Evolutionary conservation across 2,113 vertebrate genomes (phyloP).

Genomic region (Harpagus bidentatus): DNA sequence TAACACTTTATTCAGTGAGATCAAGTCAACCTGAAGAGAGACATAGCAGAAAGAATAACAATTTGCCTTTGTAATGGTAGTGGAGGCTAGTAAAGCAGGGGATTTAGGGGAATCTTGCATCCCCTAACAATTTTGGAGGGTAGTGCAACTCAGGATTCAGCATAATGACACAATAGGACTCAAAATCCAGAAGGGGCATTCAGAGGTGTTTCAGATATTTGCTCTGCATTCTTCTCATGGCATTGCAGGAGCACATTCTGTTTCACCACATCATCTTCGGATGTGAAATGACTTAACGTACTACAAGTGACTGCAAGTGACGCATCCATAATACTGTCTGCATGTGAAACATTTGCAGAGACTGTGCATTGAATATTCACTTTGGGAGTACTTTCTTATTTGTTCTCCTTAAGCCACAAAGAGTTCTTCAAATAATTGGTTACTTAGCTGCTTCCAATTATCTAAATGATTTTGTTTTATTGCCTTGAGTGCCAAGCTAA

Average conservation of each 20-base stretch:
- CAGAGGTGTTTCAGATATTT: not conserved
- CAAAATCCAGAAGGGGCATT: not conserved
- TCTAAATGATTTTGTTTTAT: constrained; percentile 52
- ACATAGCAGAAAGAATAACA: not conserved
- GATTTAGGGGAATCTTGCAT: not conserved
- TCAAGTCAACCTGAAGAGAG: not conserved
- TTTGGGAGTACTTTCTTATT: not conserved
- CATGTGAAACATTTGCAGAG: constrained; percentile 17
- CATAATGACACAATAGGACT: not conserved
- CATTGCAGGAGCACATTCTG: not conserved
- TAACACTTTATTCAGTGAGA: not conserved
- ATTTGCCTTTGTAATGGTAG: not conserved
- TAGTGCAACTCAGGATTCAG: not conserved
- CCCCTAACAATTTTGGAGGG: not conserved
- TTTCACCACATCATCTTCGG: not conserved
- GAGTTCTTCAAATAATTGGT: constrained; percentile 25
- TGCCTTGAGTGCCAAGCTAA: constrained; percentile 9
- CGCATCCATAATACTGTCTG: not conserved
- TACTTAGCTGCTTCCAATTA: constrained; percentile 23
- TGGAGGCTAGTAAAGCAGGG: not conserved
- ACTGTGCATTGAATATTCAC: not conserved
- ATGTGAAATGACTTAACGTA: not conserved
- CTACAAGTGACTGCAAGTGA: not conserved
- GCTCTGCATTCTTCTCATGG: not conserved
- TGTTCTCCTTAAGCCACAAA: constrained; percentile 3